Percentiles rank a stretch among this genome's conserved stretches.
phyloP scores from a whole-genome alignment of 2,888 invertebrate genomes.

The Helicoverpa assulta region DNA sequence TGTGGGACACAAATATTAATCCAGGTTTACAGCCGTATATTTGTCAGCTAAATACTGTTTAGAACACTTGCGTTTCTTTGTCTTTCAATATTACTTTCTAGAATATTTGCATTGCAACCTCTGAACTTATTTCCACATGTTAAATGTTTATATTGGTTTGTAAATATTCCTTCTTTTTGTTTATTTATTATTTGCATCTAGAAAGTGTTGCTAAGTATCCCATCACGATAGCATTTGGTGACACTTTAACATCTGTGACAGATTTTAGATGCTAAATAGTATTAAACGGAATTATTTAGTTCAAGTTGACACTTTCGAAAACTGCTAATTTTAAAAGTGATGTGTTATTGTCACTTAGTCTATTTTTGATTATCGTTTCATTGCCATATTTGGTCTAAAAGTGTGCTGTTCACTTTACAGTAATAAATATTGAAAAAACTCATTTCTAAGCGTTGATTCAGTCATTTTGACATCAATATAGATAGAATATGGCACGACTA shows the following conservation, averaged over 20 bases:
- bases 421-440: background rate
- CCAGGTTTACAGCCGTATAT: background rate
- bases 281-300: conserved; percentile 45
- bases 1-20: conserved; percentile 9
- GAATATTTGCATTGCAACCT: background rate
- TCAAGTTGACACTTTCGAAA: conserved; percentile 56
- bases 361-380: conserved; percentile 10
- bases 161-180: conserved; percentile 29
- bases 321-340: conserved; percentile 52
- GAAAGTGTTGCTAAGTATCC: conserved; percentile 70
- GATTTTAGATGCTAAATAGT: conserved; percentile 50
- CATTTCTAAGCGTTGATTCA: conserved; percentile 26
- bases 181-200: conserved; percentile 50
- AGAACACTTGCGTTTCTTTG: background rate
- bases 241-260: conserved; percentile 63
- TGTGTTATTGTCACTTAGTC: conserved; percentile 16
- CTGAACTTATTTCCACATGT: background rate
- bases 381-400: conserved; percentile 38
- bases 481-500: conserved; percentile 8
- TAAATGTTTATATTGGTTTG: background rate
- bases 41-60: background rate
- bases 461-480: background rate
- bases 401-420: background rate
- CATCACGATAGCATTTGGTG: conserved; percentile 66
- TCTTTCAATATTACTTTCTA: background rate